Evolutionary conservation across 2,797 vertebrate species (phyloP), one percentile per base, ranked within the genome.

Genomic region (Dallia pectoralis): DNA sequence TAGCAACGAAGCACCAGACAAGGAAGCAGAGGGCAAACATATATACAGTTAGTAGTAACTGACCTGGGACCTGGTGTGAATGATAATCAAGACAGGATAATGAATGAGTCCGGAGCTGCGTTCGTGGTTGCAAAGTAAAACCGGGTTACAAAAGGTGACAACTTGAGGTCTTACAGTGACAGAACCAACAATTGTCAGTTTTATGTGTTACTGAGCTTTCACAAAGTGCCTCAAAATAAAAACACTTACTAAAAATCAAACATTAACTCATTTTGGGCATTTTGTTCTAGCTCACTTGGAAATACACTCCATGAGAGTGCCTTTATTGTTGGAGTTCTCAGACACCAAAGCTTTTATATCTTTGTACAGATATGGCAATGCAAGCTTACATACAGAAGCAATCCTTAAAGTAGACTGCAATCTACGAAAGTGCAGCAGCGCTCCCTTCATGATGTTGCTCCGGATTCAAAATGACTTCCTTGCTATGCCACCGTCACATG

Each of bases 111-210:
- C n/a, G n/a, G n/a, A n/a, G n/a, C n/a, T n/a, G n/a, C n/a, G n/a
- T n/a, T n/a, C n/a, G n/a, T n/a, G n/a, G n/a, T n/a, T n/a, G n/a
- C n/a, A n/a, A n/a, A n/a, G n/a, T n/a, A n/a, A n/a, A n/a, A n/a
- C n/a, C n/a, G n/a, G n/a, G n/a, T n/a, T n/a, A n/a, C n/a, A n/a
- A n/a, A n/a, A n/a, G n/a, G n/a, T n/a, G n/a, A n/a, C n/a, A n/a
- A n/a, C n/a, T n/a, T n/a, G n/a, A n/a, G n/a, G n/a, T n/a, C n/a
- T n/a, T n/a, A n/a, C n/a, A n/a, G n/a, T n/a, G n/a, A n/a, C n/a
- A n/a, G 62, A 64, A 64, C 62, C 27, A 64, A 64, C 62, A 64
- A 30, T 32, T 63, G 27, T 63, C 61, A 63, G 61, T 63, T 63
- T 63, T 4, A 32, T 30, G 18, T 29, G 67, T 25, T 48, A 68